Percentiles rank a stretch among this genome's conserved stretches.
Evolutionary conservation across 2,797 vertebrate genomes (phyloP).

Genomic region (Bradypodion pumilum): DNA sequence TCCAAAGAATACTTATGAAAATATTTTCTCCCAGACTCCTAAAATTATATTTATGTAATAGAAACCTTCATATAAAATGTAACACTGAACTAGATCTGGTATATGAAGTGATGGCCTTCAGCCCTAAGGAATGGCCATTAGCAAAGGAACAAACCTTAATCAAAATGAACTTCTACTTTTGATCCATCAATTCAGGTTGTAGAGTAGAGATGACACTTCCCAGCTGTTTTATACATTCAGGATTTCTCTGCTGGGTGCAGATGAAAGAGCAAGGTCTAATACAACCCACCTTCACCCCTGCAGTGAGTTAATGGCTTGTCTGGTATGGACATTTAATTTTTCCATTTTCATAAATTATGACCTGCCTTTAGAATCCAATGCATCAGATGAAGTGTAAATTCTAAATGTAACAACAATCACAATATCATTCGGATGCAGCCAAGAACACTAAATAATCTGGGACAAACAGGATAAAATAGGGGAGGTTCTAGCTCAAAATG

Average conservation of each 20-base stretch:
- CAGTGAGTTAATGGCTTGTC: constrained; percentile 72
- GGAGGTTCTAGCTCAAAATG: not conserved
- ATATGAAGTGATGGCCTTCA: constrained; percentile 3
- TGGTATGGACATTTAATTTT: constrained; percentile 80
- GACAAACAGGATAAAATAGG: not conserved
- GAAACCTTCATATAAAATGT: not conserved
- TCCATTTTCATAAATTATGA: constrained; percentile 70
- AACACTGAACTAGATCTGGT: not conserved
- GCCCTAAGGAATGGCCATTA: constrained; percentile 30
- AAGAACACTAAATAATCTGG: not conserved
- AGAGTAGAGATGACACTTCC: constrained; percentile 44
- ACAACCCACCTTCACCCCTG: constrained; percentile 65
- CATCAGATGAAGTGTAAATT: constrained; percentile 63
- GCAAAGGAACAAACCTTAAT: constrained; percentile 36
- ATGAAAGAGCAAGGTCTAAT: constrained; percentile 79
- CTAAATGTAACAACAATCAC: constrained; percentile 7
- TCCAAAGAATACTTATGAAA: constrained; percentile 15
- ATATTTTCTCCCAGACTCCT: not conserved
- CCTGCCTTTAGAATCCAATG: constrained; percentile 65
- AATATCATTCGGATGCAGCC: not conserved
- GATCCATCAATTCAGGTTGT: constrained; percentile 32
- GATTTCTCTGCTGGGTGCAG: constrained; percentile 77
- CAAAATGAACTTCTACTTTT: constrained; percentile 28
- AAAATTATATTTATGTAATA: constrained; percentile 28
- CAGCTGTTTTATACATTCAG: constrained; percentile 84